Conservation (phyloP, 2,888 invertebrate genomes). For the Aspidiotus destructor region DNA sequence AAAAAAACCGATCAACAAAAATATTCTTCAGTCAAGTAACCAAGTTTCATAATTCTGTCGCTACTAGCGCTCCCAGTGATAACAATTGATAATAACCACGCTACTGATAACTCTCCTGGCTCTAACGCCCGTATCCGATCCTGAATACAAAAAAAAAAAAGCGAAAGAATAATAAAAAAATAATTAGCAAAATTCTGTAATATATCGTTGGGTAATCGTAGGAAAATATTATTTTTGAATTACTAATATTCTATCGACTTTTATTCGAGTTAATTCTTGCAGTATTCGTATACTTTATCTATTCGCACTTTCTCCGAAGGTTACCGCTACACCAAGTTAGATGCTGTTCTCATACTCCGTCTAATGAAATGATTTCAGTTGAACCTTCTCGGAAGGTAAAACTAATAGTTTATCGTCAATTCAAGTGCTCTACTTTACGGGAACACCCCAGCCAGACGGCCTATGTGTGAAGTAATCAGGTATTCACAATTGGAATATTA, state of each 20-base stretch:
- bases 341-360: background rate
- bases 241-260: background rate
- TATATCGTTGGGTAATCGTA: slow-evolving; percentile 19
- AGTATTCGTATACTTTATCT: background rate
- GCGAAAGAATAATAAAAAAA: background rate
- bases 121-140: slow-evolving; percentile 15
- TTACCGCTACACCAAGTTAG: background rate
- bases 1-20: no score
- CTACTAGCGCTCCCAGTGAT: no score
- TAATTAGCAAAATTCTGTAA: slow-evolving; percentile 13
- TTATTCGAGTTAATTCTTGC: background rate
- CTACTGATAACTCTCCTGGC: slow-evolving; percentile 12
- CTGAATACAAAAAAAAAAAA: background rate
- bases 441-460: background rate
- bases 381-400: slow-evolving; percentile 14
- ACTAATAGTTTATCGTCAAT: slow-evolving; percentile 12
- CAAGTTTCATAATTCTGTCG: no score
- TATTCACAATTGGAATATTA: background rate
- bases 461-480: background rate
- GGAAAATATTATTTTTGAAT: background rate
- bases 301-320: background rate
- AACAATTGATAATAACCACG: no score
- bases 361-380: background rate
- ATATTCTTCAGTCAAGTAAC: no score
- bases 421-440: slow-evolving; percentile 4